Conservation (phyloP, 2,888 invertebrate species). For the Aspidapion aeneum region DNA sequence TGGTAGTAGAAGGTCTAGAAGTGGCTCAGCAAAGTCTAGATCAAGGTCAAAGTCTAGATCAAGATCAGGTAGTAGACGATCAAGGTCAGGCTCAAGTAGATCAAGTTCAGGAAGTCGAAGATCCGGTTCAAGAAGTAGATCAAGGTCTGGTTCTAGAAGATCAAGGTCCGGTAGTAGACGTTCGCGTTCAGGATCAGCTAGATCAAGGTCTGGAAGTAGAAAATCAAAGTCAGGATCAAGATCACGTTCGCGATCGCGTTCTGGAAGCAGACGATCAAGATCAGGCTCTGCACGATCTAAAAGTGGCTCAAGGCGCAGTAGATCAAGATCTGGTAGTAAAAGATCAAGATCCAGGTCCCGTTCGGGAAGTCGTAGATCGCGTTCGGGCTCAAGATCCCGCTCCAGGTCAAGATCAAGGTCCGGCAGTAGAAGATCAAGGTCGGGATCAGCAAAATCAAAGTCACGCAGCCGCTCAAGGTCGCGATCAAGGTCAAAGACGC, state of each 20-base stretch:
- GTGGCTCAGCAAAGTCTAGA: constrained; percentile 29
- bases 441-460: constrained; percentile 31
- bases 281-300: constrained; percentile 28
- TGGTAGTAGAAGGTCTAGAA: constrained; percentile 33
- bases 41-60: constrained; percentile 29
- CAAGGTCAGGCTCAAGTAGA: constrained; percentile 36
- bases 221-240: constrained; percentile 31
- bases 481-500: constrained; percentile 28
- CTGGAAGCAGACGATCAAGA: constrained; percentile 35
- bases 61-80: constrained; percentile 28
- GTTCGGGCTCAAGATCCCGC: constrained; percentile 31
- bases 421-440: constrained; percentile 18
- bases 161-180: constrained; percentile 31
- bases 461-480: constrained; percentile 27
- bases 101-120: constrained; percentile 34
- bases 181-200: constrained; percentile 27
- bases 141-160: constrained; percentile 19
- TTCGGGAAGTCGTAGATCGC: constrained; percentile 33
- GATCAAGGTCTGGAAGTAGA: constrained; percentile 33
- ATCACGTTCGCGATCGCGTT: constrained; percentile 36
- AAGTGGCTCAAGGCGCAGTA: constrained; percentile 41
- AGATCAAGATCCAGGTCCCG: constrained; percentile 33
- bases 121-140: constrained; percentile 34
- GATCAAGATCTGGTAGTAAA: constrained; percentile 25
- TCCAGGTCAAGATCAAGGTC: constrained; percentile 30